Base-by-base conservation (phyloP, 2,113 vertebrate species). In the Drymodes brunneopygia region DNA sequence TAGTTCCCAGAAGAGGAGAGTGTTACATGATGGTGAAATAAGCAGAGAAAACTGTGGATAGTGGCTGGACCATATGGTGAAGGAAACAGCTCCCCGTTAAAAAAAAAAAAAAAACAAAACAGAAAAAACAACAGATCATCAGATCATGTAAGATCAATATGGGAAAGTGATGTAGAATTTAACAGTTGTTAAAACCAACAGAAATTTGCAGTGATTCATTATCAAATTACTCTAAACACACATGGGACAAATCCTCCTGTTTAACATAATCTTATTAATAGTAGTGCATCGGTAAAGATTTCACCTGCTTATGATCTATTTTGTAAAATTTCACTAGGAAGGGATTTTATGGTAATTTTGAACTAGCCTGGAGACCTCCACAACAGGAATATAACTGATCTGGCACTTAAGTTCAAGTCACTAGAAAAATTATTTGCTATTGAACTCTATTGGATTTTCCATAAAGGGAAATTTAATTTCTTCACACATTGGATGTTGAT, bases 11-110 rank as follows among this genome's bases (percentile, higher is more conserved):
- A 91, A 88, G 67, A 66, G 40, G 48, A 84, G 62, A 90, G 74
- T 94, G 87, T 90, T 95, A 94, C 60, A 31, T 73, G 93, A 73
- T 69, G 66, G 85, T 95, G 94, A 91, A 94, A 79, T 91, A 88
- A 88, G 81, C 67, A 64, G 56, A 89, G 71, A 90, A 62, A 74
- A 85, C 24, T 45, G 33, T 80, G 56, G 71, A 66, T 64, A 73
- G 38, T 0, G 1, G 35, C 85, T 77, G 65, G 60, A 81, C 77
- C 74, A 66, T 87, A 82, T 85, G 85, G 62, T 73, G 40, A 89
- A 92, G 72, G 72, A 85, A 91, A 38, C 1, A 12, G 50, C 40
- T 92, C 45, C 23, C 28, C 9, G 1, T 70, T 69, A 48, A 91
- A 91, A 53, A 91, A 65, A 36, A 70, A 25, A 44, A 16, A 40